A percentile compares a stretch with the other conserved stretches of the same genome.
These are phyloP conservation scores for Linyphia triangularis DNA, from an alignment of 2,888 invertebrate species.

Conservation along the genomic window DNA sequence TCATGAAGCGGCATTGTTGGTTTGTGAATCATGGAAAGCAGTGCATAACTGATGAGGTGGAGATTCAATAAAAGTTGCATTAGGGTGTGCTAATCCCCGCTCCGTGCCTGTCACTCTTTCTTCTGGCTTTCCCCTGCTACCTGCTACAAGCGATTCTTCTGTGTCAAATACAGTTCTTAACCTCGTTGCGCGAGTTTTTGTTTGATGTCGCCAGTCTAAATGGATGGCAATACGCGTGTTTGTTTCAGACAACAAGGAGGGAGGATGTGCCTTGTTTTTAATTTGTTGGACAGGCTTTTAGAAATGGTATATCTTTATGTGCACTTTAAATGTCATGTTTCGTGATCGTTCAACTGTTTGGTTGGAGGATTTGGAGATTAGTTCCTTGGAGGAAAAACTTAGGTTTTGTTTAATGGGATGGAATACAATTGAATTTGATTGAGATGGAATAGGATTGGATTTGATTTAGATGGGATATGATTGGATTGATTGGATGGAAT, in stretches of 20 bases:
- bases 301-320: not conserved
- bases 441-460: no score
- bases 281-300: not conserved
- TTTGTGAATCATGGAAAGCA: conserved; percentile 66
- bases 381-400: not conserved
- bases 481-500: no score
- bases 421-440: not conserved
- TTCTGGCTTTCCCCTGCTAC: not conserved
- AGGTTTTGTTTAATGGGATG: not conserved
- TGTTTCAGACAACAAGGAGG: not conserved
- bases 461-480: no score
- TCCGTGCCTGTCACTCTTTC: not conserved
- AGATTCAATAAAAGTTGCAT: conserved; percentile 74
- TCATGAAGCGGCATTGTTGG: conserved; percentile 63
- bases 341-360: no score
- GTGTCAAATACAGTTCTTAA: not conserved
- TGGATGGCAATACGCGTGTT: not conserved
- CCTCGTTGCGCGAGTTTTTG: not conserved
- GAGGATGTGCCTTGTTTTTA: not conserved
- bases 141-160: not conserved
- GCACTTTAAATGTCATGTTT: conserved; percentile 3
- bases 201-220: not conserved
- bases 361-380: no score
- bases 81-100: conserved; percentile 69
- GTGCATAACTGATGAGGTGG: conserved; percentile 69